phyloP scores from a whole-genome alignment of 2,113 vertebrate species.

The Pedetes capensis region DNA sequence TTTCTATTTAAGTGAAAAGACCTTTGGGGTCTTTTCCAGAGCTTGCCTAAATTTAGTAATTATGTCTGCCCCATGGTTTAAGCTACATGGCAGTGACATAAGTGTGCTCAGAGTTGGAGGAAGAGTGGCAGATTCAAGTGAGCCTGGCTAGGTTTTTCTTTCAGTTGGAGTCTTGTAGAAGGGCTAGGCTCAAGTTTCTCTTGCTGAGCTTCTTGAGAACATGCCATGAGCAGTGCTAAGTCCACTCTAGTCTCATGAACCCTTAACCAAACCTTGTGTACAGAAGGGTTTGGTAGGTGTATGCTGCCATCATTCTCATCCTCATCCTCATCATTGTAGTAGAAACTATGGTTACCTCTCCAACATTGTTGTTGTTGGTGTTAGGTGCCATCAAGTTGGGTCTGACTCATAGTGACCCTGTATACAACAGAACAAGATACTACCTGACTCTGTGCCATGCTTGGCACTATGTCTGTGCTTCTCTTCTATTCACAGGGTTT shows the following conservation, averaged over 20 bases:
- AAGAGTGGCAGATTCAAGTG: constrained; percentile 35
- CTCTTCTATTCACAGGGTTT: no score
- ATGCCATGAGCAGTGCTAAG: background rate
- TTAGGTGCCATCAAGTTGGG: no score
- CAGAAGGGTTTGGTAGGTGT: background rate
- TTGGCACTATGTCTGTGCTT: no score
- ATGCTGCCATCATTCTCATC: background rate
- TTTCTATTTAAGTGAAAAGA: constrained; percentile 82
- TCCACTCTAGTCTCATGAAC: background rate
- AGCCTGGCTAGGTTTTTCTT: constrained; percentile 59
- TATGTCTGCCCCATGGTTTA: constrained; percentile 76
- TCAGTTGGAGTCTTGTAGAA: constrained; percentile 56
- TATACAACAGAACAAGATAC: no score
- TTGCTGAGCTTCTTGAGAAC: background rate
- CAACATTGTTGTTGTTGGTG: no score
- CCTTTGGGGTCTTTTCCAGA: constrained; percentile 80
- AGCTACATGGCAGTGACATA: background rate
- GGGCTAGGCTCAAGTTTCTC: constrained; percentile 25
- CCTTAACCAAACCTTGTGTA: background rate
- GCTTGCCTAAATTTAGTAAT: constrained; percentile 82
- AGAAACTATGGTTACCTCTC: background rate
- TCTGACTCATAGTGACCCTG: no score
- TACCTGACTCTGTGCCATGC: no score
- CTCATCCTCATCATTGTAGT: background rate
- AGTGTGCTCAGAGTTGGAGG: constrained; percentile 52